Evolutionary conservation across 2,113 vertebrate genomes (phyloP).

Genomic region (Tapirus terrestris): DNA sequence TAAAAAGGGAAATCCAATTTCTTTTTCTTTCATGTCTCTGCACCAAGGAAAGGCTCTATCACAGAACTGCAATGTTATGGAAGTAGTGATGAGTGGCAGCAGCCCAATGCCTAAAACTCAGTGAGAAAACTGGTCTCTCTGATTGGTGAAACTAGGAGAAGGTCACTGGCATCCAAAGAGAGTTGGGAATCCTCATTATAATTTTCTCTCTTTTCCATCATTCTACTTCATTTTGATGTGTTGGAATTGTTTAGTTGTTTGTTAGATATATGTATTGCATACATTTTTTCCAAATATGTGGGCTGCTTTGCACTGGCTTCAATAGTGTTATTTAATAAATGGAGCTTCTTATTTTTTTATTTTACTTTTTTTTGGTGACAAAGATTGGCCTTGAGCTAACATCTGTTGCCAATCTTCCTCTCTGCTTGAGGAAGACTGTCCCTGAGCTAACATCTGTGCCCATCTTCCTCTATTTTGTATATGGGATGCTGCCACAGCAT

Average conservation of each 20-base stretch:
- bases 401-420: too few species aligned
- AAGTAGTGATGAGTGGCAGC: not conserved
- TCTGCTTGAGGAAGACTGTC: too few species aligned
- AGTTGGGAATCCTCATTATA: too few species aligned
- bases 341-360: not conserved
- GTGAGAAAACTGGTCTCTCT: not conserved
- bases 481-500: too few species aligned
- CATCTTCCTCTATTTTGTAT: too few species aligned
- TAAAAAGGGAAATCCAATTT: not conserved
- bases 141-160: not conserved
- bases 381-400: too few species aligned
- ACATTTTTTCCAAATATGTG: not conserved
- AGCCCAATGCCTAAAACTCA: not conserved
- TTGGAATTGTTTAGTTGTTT: not conserved
- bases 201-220: not conserved
- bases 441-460: too few species aligned
- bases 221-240: not conserved
- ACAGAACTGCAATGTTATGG: accelerated
- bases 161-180: not conserved
- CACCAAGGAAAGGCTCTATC: not conserved
- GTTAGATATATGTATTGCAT: not conserved
- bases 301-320: not conserved
- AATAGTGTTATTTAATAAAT: not conserved
- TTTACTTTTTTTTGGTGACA: too few species aligned
- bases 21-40: not conserved